These are phyloP conservation scores for Gymnoscelis rufifasciata DNA, from an alignment of 2,888 invertebrate genomes.

Conservation along the genomic window DNA sequence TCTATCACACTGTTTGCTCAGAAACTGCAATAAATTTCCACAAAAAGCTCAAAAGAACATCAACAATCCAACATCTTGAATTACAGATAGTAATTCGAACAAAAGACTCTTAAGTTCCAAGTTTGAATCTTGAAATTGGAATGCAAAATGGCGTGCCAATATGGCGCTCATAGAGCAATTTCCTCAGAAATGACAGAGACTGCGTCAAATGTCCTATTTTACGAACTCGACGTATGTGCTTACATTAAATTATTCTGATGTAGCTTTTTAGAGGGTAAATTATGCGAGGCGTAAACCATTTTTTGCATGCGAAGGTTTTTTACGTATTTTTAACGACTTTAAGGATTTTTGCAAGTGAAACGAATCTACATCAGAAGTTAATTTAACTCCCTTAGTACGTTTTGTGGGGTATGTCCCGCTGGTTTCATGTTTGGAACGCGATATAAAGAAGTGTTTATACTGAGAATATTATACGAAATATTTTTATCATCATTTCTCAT, in stretches of 20 bases:
- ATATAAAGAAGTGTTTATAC: too few relatives aligned
- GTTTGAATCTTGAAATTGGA: constrained; percentile 52
- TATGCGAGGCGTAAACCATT: constrained; percentile 2
- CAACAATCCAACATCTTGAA: constrained; percentile 3
- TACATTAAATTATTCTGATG: constrained; percentile 22
- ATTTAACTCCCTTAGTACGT: too few relatives aligned
- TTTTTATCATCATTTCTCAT: too few relatives aligned
- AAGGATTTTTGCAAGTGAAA: neutral
- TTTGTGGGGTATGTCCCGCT: too few relatives aligned
- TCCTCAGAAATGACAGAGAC: constrained; percentile 35
- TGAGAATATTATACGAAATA: too few relatives aligned
- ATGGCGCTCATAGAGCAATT: constrained; percentile 42
- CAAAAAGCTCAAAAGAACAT: neutral
- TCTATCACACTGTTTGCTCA: too few relatives aligned
- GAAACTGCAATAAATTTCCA: too few relatives aligned
- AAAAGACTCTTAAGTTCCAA: constrained; percentile 23
- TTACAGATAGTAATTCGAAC: constrained; percentile 3
- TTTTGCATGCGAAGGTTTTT: neutral
- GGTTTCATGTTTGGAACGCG: too few relatives aligned
- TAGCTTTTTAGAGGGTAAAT: constrained; percentile 11
- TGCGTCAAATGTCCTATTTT: constrained; percentile 34
- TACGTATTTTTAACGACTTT: constrained; percentile 3
- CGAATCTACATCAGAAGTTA: too few relatives aligned
- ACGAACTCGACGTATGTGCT: constrained; percentile 28
- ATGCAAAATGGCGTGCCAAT: constrained; percentile 51